A percentile compares a stretch with the other conserved stretches of the same genome.
phyloP scores from a whole-genome alignment of 2,113 vertebrate species.

The Rhea pennata region DNA sequence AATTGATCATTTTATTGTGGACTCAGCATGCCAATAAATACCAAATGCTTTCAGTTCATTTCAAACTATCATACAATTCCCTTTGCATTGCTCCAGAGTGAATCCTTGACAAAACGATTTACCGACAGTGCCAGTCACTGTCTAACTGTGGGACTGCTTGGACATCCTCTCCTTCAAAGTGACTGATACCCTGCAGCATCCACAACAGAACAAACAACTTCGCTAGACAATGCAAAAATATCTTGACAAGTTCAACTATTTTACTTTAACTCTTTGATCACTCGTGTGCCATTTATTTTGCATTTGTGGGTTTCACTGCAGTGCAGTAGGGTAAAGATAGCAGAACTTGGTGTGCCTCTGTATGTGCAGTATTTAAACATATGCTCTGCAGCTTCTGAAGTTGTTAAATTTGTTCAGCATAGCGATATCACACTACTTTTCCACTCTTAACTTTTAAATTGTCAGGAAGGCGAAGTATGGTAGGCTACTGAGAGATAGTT shows the following conservation, averaged over 20 bases:
- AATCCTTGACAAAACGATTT: slow-evolving; percentile 68
- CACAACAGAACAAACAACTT: slow-evolving; percentile 52
- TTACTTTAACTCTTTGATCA: slow-evolving; percentile 29
- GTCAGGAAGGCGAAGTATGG: neutral
- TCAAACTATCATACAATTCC: slow-evolving; percentile 1
- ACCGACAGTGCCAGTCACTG: slow-evolving; percentile 68
- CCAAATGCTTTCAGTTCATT: slow-evolving; percentile 57
- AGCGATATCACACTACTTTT: neutral
- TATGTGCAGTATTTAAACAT: neutral
- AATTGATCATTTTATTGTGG: slow-evolving; percentile 59
- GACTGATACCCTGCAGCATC: slow-evolving; percentile 58
- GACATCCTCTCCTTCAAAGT: slow-evolving; percentile 45
- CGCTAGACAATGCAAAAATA: neutral
- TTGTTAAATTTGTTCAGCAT: neutral
- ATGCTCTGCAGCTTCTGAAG: neutral
- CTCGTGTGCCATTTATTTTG: neutral
- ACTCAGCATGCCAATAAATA: slow-evolving; percentile 48
- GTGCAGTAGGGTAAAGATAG: neutral
- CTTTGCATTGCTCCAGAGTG: neutral
- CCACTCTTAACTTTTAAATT: neutral
- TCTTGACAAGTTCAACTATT: slow-evolving; percentile 50
- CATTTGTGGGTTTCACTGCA: neutral
- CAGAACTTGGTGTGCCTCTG: neutral
- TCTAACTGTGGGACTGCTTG: slow-evolving; percentile 49
- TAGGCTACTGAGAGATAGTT: neutral